A percentile compares a stretch with the other conserved stretches of the same genome.
Conservation (phyloP, 2,113 vertebrate species). For the Cebidichthys violaceus region DNA sequence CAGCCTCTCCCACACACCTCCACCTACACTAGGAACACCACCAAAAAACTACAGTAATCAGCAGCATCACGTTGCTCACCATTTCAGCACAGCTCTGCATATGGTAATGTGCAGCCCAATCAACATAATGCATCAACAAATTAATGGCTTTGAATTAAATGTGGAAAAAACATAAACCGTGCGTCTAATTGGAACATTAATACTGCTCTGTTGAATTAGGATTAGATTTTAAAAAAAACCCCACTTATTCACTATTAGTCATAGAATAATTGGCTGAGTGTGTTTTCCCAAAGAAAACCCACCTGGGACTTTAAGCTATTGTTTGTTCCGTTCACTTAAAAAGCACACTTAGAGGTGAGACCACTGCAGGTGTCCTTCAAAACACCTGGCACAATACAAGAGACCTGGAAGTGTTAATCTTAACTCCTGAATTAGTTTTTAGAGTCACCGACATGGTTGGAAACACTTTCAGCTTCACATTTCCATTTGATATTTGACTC, state of each 20-base stretch:
- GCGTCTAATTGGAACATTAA: constrained; percentile 28
- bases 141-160: constrained; percentile 51
- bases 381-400: not conserved
- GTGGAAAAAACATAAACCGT: constrained; percentile 37
- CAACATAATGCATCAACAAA: constrained; percentile 58
- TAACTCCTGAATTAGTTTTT: not conserved
- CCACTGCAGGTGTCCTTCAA: constrained; percentile 7
- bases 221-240: constrained; percentile 39
- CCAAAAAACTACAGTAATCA: constrained; percentile 72
- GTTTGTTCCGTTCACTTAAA: constrained; percentile 53
- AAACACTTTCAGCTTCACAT: not conserved
- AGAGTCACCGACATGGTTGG: not conserved
- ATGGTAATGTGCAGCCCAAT: constrained; percentile 58
- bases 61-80: constrained; percentile 69
- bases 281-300: constrained; percentile 51
- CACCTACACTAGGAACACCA: constrained; percentile 80
- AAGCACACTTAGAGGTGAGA: constrained; percentile 24
- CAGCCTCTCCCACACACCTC: constrained; percentile 83
- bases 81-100: constrained; percentile 55
- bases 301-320: constrained; percentile 46
- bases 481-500: not conserved
- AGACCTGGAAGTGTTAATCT: not conserved
- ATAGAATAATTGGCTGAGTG: constrained; percentile 45
- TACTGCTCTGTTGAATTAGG: constrained; percentile 38
- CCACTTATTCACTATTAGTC: constrained; percentile 53